Conservation (phyloP, 2,113 vertebrate genomes). For the Dryoscopus gambensis region DNA sequence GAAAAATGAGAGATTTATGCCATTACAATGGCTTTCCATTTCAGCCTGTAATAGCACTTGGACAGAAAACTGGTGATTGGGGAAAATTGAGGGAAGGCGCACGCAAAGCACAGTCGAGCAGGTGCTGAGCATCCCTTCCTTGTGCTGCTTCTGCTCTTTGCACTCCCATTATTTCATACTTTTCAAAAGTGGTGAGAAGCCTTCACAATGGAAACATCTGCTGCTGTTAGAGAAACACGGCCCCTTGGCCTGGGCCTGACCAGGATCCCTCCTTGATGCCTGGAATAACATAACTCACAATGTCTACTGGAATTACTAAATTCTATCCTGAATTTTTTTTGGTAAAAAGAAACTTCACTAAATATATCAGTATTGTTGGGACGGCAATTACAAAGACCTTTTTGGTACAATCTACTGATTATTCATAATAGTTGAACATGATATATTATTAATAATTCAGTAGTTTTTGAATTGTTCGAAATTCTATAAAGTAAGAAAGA, state of each 20-base stretch:
- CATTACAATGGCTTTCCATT: not conserved
- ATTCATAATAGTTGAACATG: not conserved
- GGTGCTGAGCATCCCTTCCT: not conserved
- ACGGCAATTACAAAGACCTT: not conserved
- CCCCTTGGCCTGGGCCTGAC: not conserved
- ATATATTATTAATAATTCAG: not conserved
- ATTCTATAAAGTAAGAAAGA: not conserved
- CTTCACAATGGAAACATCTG: not conserved
- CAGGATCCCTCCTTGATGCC: not conserved
- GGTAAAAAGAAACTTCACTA: not conserved
- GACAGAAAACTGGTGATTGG: not conserved
- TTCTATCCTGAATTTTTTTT: not conserved
- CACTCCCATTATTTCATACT: not conserved
- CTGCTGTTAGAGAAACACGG: not conserved
- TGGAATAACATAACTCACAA: not conserved
- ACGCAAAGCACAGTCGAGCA: not conserved
- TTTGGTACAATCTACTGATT: not conserved
- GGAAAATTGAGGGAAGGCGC: not conserved
- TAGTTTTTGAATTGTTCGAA: not conserved
- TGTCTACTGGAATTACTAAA: not conserved
- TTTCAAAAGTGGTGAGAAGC: not conserved
- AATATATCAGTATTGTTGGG: not conserved
- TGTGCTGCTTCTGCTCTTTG: not conserved
- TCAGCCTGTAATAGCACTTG: conserved; percentile 5
- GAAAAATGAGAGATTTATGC: conserved; percentile 7